Evolutionary conservation across 2,797 vertebrate species (phyloP).

Genomic region (Muscicapa comitata): DNA sequence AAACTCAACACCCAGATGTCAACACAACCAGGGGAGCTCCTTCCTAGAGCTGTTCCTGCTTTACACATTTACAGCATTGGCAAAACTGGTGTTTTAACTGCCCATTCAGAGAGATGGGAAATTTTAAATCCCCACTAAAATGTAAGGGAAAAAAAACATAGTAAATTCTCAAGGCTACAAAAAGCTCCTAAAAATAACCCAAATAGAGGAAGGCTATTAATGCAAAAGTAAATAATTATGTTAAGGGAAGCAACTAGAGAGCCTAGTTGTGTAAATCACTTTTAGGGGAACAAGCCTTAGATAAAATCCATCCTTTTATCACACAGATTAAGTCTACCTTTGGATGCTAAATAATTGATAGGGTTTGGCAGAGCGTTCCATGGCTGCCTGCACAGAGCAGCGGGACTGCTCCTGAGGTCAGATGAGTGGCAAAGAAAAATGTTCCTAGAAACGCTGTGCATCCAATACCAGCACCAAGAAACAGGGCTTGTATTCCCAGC

Average conservation of each 20-base stretch:
- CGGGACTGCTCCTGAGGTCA: constrained; percentile 72
- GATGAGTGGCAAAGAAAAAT: constrained; percentile 78
- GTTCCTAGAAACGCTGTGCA: constrained; percentile 68
- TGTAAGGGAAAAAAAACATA: neutral
- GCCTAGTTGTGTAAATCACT: constrained; percentile 70
- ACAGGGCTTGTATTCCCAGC: neutral
- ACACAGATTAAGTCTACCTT: constrained; percentile 65
- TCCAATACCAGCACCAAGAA: constrained; percentile 74
- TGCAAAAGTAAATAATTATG: constrained; percentile 73
- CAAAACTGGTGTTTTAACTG: neutral
- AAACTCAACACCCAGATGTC: neutral
- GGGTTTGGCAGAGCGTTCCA: constrained; percentile 15
- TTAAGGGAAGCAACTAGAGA: constrained; percentile 48
- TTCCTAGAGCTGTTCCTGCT: neutral
- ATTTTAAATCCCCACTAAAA: constrained; percentile 2
- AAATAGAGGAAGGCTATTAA: constrained; percentile 49
- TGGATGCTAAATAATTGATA: constrained; percentile 78
- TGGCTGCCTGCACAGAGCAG: neutral
- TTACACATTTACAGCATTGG: neutral
- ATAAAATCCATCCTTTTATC: constrained; percentile 80
- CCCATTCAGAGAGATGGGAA: neutral
- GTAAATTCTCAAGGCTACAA: constrained; percentile 23
- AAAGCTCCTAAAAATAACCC: constrained; percentile 50
- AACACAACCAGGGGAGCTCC: neutral
- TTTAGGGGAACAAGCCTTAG: constrained; percentile 59